Base-by-base conservation (phyloP, 1,140 invertebrate genomes). In the Dendroctonus valens region DNA sequence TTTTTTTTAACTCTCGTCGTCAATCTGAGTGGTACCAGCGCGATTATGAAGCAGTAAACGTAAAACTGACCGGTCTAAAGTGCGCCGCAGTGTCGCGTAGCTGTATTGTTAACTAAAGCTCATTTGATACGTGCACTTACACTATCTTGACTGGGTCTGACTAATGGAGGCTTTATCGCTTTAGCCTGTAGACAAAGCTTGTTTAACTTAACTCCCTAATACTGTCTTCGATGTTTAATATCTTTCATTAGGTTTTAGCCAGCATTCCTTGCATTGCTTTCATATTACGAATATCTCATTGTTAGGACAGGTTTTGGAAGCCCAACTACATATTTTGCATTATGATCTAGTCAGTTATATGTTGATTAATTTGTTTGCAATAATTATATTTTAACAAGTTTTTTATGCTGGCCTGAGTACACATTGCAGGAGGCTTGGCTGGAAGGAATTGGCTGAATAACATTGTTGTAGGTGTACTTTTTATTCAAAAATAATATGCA, bases 161-260 rank as follows among this genome's bases (percentile, higher is more conserved):
- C 75, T 76, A 76, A 76, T 76, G 74, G 75, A 76, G 70, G 72
- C 70, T 73, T 75, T 76, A 76, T 76, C 75, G 64, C 55, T 41
- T 55, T 46, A 40, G 65, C 54, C 46, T 53, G 44, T 61, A 54
- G 69, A 69, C 67, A 72, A 68, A 67, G 61, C 53, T 59, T 65
- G 60, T 60, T 66, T 54, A 59, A 48, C 55, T 52, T 67, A 61
- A 69, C 68, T 69, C 58, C 62, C 62, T 61, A 58, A 69, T 69
- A 69, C 59, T 64, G 53, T 41, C 53, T 46, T 46, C 12, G 8
- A 46, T 46, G 42, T 46, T 46, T 46, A 9, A 11, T 46, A 11
- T 46, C 12, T 46, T 46, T 12, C 42, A 9, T 46, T 46, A 11
- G 8, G 12, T 46, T 12, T 11, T 46, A 9, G 42, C 8, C 42